Conservation (phyloP, 35 echinoderm and acorn worm species). For the Lytechinus variegatus region DNA sequence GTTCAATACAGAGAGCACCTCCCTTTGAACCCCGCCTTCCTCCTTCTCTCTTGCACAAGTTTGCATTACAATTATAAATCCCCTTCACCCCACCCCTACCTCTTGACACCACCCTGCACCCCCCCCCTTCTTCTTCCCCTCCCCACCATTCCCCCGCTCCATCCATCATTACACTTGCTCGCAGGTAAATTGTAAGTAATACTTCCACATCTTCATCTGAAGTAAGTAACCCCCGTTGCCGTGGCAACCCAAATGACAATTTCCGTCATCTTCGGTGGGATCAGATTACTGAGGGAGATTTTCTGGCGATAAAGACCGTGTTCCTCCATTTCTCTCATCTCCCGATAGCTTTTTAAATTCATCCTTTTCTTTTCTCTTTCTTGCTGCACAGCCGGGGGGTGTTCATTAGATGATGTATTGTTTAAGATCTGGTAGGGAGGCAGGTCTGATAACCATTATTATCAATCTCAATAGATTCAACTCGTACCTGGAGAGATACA, state of each 20-base stretch:
- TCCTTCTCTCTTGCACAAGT: too few relatives aligned
- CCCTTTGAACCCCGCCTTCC: too few relatives aligned
- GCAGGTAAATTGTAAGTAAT: not conserved
- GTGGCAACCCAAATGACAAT: constrained; percentile 6
- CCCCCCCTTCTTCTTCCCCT: not conserved
- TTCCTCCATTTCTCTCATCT: not conserved
- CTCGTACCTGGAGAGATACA: too few relatives aligned
- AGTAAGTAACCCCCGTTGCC: not conserved
- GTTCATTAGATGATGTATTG: not conserved
- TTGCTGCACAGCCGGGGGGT: not conserved
- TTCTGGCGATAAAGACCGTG: not conserved
- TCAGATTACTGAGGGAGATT: not conserved
- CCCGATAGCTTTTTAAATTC: not conserved
- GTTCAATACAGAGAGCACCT: too few relatives aligned
- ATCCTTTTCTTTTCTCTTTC: not conserved
- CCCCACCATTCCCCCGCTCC: not conserved
- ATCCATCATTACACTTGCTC: not conserved
- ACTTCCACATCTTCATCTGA: not conserved
- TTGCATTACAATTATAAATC: too few relatives aligned
- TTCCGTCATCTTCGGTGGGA: not conserved
- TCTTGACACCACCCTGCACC: not conserved
- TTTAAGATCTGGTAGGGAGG: not conserved
- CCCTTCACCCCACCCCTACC: too few relatives aligned
- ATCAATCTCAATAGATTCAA: too few relatives aligned
- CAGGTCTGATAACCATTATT: not conserved